Evolutionary conservation across 37 sponge, comb jelly and placozoan species (phyloP).

Genomic region (Trichoplax adhaerens): DNA sequence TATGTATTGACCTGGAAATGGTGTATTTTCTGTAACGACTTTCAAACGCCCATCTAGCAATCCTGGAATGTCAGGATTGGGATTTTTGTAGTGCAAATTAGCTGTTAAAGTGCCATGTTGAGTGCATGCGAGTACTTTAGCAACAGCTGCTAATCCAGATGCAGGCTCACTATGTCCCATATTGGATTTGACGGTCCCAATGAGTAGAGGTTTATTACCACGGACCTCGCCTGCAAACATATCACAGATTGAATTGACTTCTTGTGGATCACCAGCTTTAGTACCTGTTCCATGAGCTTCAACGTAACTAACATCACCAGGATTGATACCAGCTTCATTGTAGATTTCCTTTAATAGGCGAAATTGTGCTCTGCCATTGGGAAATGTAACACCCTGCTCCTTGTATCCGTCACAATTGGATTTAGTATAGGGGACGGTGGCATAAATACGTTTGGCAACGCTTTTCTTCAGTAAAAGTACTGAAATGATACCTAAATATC

Average conservation of each 20-base stretch:
- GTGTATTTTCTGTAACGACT: too few relatives aligned
- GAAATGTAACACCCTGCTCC: slow-evolving; percentile 12
- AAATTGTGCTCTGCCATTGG: slow-evolving; percentile 14
- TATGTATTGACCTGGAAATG: too few relatives aligned
- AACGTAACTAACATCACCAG: slow-evolving; percentile 11
- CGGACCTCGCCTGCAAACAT: not conserved
- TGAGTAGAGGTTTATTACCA: slow-evolving; percentile 9
- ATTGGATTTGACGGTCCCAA: slow-evolving; percentile 22
- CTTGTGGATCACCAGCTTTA: slow-evolving; percentile 20
- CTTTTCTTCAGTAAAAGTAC: slow-evolving; percentile 7
- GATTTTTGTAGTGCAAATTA: slow-evolving; percentile 15
- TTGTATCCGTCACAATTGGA: slow-evolving; percentile 17
- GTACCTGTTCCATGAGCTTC: slow-evolving; percentile 33
- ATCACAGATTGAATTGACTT: slow-evolving; percentile 13
- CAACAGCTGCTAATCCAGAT: slow-evolving; percentile 18
- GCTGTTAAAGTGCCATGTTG: slow-evolving; percentile 15
- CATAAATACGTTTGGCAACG: slow-evolving; percentile 7
- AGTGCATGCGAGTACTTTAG: slow-evolving; percentile 3
- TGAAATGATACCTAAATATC: too few relatives aligned
- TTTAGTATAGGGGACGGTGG: slow-evolving; percentile 4
- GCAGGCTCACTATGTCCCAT: slow-evolving; percentile 21
- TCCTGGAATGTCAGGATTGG: slow-evolving; percentile 18
- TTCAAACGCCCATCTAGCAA: too few relatives aligned
- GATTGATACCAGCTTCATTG: slow-evolving; percentile 10
- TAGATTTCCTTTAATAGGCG: slow-evolving; percentile 7